phyloP scores from a whole-genome alignment of 1,140 invertebrate species.

The Brachionus calyciflorus region DNA sequence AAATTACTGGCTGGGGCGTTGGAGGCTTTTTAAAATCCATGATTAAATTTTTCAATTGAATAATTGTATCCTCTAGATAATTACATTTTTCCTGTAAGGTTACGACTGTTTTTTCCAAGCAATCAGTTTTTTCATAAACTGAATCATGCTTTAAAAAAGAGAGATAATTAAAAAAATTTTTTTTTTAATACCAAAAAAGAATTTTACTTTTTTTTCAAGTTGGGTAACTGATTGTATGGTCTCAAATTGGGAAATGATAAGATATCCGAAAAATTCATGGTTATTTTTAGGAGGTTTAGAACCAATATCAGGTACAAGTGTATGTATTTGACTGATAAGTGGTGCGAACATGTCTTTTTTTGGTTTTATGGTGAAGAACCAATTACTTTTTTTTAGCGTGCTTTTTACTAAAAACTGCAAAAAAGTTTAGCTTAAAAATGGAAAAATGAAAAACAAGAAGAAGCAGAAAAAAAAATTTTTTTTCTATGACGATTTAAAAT shows the following conservation, averaged over 20 bases:
- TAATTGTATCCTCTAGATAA: not conserved
- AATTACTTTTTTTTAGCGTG: too few relatives aligned
- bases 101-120: conserved; percentile 20
- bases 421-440: too few relatives aligned
- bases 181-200: not conserved
- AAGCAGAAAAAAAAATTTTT: too few relatives aligned
- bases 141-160: not conserved
- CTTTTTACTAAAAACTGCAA: too few relatives aligned
- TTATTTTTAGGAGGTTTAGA: not conserved
- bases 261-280: conserved; percentile 11
- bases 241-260: conserved; percentile 14
- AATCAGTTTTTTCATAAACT: not conserved
- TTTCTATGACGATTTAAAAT: conserved; percentile 16
- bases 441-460: too few relatives aligned
- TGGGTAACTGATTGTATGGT: conserved; percentile 6
- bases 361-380: not conserved
- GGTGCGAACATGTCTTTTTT: not conserved
- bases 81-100: not conserved
- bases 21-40: too few relatives aligned
- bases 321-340: not conserved
- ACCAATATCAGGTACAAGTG: not conserved
- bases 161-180: not conserved
- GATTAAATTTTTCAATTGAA: not conserved
- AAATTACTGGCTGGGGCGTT: too few relatives aligned
- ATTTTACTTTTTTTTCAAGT: conserved; percentile 6